Conservation (phyloP, 2,113 vertebrate species). For the Labeo catla region DNA sequence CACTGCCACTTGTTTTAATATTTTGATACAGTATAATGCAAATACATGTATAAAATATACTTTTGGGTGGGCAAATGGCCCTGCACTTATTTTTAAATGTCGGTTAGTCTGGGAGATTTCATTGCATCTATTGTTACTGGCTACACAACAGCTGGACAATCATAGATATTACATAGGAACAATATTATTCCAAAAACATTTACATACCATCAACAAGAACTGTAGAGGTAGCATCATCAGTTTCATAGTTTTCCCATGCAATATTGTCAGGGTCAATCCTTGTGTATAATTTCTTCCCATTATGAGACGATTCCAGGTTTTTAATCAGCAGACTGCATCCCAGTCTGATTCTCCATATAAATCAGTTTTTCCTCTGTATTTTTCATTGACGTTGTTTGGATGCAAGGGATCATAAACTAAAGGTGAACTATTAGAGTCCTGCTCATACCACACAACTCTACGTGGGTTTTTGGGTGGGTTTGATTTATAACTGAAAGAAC, state of each 20-base stretch:
- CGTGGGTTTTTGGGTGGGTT: neutral
- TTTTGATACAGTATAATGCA: too few species aligned
- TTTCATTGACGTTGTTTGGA: fast-evolving
- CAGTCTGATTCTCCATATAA: fast-evolving
- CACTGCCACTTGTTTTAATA: too few species aligned
- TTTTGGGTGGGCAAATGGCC: too few species aligned
- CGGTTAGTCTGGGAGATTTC: too few species aligned
- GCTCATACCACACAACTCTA: conserved; percentile 31
- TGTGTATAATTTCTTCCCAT: conserved; percentile 62
- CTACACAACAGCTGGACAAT: too few species aligned
- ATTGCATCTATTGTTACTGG: too few species aligned
- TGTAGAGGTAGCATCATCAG: conserved; percentile 63
- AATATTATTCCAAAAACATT: too few species aligned
- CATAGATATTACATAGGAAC: too few species aligned
- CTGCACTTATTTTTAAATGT: too few species aligned
- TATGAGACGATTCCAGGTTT: conserved; percentile 8
- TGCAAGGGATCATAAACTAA: conserved; percentile 52
- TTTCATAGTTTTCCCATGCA: conserved; percentile 39
- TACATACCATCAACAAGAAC: conserved; percentile 48
- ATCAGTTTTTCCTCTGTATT: conserved; percentile 44
- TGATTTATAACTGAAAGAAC: neutral
- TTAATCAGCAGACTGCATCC: conserved; percentile 58
- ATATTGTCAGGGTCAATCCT: conserved; percentile 70
- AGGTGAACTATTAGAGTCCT: conserved; percentile 49
- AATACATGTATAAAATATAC: too few species aligned